Percentiles rank a stretch among this genome's conserved stretches.
Evolutionary conservation across 2,888 invertebrate genomes (phyloP).

Genomic region (Lithophane leautieri): DNA sequence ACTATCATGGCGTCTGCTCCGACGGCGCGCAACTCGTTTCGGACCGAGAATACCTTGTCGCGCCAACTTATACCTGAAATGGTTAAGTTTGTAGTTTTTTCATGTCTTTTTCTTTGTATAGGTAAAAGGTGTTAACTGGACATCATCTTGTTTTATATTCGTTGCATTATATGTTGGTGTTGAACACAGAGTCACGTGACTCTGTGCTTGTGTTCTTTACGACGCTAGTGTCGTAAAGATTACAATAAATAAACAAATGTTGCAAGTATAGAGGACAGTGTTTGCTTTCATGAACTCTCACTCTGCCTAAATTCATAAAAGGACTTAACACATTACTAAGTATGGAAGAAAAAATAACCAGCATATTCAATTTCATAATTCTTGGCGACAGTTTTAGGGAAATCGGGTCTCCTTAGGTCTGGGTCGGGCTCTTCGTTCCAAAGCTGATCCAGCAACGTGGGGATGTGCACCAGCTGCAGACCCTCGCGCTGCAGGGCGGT

Average conservation of each 20-base stretch:
- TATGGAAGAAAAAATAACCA: constrained; percentile 69
- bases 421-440: constrained; percentile 91
- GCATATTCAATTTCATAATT: constrained; percentile 91
- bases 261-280: not conserved
- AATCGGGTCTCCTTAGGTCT: constrained; percentile 87
- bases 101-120: not conserved
- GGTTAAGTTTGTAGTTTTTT: not conserved
- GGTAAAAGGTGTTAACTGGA: too few species aligned
- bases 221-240: too few species aligned
- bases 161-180: not conserved
- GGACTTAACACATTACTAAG: not conserved
- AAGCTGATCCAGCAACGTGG: constrained; percentile 94
- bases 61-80: constrained; percentile 93
- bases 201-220: too few species aligned
- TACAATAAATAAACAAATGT: not conserved
- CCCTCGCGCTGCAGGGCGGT: constrained; percentile 88
- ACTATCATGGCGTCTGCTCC: constrained; percentile 95
- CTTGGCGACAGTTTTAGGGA: constrained; percentile 91
- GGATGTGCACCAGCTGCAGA: constrained; percentile 90
- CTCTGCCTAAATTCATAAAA: not conserved
- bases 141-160: not conserved
- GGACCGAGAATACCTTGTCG: constrained; percentile 93
- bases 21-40: constrained; percentile 91
- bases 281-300: not conserved
- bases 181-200: not conserved